Evolutionary conservation across 2,113 vertebrate species (phyloP), one percentile per base, ranked within the genome.

Genomic region (Cephalopholis sonnerati): DNA sequence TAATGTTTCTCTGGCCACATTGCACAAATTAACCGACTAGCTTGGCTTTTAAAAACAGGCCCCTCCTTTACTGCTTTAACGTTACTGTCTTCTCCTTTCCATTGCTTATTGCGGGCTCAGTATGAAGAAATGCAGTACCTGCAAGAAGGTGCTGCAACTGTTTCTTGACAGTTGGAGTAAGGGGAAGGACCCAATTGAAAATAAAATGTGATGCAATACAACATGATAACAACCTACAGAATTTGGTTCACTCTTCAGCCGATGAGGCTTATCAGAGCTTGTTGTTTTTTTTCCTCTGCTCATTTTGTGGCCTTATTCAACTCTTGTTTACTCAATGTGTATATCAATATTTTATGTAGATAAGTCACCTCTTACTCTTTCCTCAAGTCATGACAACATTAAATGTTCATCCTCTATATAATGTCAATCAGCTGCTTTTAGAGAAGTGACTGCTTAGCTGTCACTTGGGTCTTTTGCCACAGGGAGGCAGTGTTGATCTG

Each of bases 401-500:
- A 10, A 77, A 25, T 62, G 2, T 46, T 20, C 1, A 27, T 74
- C 7, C 32, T 2, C 44, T 22, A 18, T 46, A 18, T 20, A 66
- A 64, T 62, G 15, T 36, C 20, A 20, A 55, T 17, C 16, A 25
- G 15, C 0, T 55, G 24, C 27, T 50, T n/a, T 61, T 24, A 51
- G 15, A 36, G 41, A 27, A 27, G 9, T 29, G 7, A 54, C 25
- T 59, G 41, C 24, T 17, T 13, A 70, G 13, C 5, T 25, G 50
- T 59, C 20, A 29, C 13, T 65, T 77, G 25, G 68, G 1, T 32
- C 32, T 82, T 75, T 29, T 53, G 51, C 90, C 93, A 90, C 88
- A 76, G 3, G 87, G 86, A 79, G 93, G 92, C 92, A 93, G 86
- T 93, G 77, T 83, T 86, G 86, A 70, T 81, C 84, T 76, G 24